Conservation (phyloP, 2,888 invertebrate genomes). For the Apantesis nais region DNA sequence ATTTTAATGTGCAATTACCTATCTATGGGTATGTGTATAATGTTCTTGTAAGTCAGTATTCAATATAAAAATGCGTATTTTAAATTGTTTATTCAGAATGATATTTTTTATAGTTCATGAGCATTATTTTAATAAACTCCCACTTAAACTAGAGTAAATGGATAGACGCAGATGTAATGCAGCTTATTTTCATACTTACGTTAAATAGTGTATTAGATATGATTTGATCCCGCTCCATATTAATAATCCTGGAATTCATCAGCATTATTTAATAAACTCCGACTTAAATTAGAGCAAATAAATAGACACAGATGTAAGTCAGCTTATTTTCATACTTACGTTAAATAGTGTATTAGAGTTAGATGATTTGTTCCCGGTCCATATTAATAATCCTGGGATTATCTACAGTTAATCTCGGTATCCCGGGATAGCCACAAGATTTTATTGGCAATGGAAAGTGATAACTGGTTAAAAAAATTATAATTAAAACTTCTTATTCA, state of each 20-base stretch:
- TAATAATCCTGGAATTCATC: background rate
- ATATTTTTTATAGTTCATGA: background rate
- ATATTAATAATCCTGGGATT: background rate
- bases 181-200: background rate
- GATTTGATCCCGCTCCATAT: background rate
- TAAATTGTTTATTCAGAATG: slow-evolving; percentile 2
- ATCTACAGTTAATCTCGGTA: slow-evolving; percentile 1
- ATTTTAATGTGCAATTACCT: slow-evolving; percentile 52
- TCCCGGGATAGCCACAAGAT: background rate
- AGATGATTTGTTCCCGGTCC: background rate
- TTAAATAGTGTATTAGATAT: background rate
- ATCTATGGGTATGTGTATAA: slow-evolving; percentile 28
- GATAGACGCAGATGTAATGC: background rate
- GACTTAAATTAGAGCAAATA: too few species aligned
- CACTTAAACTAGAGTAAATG: background rate
- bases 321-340: too few species aligned
- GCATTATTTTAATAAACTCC: background rate
- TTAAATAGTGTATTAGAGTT: too few species aligned
- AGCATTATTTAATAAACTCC: too few species aligned
- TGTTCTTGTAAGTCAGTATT: background rate
- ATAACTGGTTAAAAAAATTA: too few species aligned
- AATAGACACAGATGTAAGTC: too few species aligned
- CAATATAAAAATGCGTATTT: slow-evolving; percentile 15
- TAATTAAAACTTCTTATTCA: too few species aligned
- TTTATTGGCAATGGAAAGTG: too few species aligned